Conservation (phyloP, 2,888 invertebrate species). For the Xestoiulus laeticollis region DNA sequence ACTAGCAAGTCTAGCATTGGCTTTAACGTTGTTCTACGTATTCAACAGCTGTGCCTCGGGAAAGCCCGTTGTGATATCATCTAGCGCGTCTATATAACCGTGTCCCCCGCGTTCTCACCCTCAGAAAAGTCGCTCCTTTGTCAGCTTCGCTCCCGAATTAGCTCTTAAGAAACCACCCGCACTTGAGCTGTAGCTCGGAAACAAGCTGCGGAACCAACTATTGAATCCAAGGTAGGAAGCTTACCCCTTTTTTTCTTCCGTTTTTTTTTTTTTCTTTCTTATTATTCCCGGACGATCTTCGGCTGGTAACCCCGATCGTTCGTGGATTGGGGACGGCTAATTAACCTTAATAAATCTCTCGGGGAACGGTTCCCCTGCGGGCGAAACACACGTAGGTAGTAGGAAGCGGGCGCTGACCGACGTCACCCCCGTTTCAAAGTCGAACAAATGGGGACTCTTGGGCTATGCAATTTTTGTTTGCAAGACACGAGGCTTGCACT, state of each 20-base stretch:
- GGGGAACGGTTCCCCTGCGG: not conserved
- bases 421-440: not conserved
- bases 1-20: too few relatives aligned
- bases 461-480: not conserved
- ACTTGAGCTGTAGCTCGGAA: not conserved
- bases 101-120: not conserved
- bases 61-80: not conserved
- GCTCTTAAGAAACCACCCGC: not conserved
- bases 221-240: not conserved
- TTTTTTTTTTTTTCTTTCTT: too few relatives aligned
- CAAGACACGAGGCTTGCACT: not conserved
- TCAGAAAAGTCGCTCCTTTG: not conserved
- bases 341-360: not conserved
- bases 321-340: not conserved
- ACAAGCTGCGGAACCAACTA: not conserved
- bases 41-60: not conserved
- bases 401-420: not conserved
- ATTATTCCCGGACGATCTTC: not conserved
- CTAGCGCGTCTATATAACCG: not conserved
- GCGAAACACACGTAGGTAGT: not conserved
- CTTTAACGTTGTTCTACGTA: too few relatives aligned
- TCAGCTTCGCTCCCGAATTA: not conserved
- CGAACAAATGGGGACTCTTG: not conserved
- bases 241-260: not conserved
- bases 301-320: not conserved